phyloP scores from a whole-genome alignment of 1,140 invertebrate species.

The Leptestheria dahalacensis region DNA sequence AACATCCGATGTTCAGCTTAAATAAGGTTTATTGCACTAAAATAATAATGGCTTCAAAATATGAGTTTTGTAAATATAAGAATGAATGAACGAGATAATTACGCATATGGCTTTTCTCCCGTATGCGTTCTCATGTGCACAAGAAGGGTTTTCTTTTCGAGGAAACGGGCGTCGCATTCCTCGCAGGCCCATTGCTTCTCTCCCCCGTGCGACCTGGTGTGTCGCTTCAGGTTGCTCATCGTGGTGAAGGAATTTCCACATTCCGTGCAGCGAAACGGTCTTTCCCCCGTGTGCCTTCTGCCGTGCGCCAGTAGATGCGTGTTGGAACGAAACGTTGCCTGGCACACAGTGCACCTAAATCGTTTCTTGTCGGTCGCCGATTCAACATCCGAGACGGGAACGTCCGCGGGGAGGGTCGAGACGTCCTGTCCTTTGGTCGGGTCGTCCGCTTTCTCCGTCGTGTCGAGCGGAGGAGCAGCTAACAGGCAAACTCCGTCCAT shows the following conservation, averaged over 20 bases:
- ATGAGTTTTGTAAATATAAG: background rate
- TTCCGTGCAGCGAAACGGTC: conserved; percentile 22
- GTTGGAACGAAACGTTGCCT: conserved; percentile 21
- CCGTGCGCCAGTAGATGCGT: conserved; percentile 24
- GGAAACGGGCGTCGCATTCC: conserved; percentile 23
- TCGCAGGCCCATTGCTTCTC: conserved; percentile 26
- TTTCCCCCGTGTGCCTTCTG: conserved; percentile 24
- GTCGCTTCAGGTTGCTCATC: conserved; percentile 24
- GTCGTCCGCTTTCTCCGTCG: background rate
- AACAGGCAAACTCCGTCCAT: conserved; percentile 3
- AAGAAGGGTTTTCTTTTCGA: conserved; percentile 31
- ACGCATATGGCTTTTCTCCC: conserved; percentile 30
- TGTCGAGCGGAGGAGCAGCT: background rate
- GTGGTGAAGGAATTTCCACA: conserved; percentile 23
- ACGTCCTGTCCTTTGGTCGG: background rate
- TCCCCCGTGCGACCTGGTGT: conserved; percentile 24
- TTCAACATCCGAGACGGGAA: background rate
- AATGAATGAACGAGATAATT: conserved; percentile 1
- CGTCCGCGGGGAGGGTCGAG: background rate
- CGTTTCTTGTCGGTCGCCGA: conserved; percentile 16
- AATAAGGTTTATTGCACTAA: too few relatives aligned
- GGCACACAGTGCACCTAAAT: conserved; percentile 21
- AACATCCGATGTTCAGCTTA: too few relatives aligned
- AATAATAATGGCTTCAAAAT: conserved; percentile 1
- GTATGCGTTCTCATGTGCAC: conserved; percentile 30